These are phyloP conservation scores for Anoplolepis gracilipes DNA, from an alignment of 1,140 invertebrate genomes.

Conservation along the genomic window DNA sequence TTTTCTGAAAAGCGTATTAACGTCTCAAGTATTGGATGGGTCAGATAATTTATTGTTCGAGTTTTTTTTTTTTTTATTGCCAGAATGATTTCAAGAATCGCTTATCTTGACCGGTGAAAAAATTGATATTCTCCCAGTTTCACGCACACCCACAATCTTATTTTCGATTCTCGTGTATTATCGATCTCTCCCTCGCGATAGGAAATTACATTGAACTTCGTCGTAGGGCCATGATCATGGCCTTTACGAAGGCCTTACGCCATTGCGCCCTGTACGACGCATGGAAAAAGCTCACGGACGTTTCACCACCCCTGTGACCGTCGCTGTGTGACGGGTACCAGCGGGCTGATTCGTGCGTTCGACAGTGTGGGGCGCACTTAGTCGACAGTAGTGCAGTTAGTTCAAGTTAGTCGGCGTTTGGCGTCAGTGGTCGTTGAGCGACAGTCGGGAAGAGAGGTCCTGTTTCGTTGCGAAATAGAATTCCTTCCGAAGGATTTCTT, in stretches of 20 bases:
- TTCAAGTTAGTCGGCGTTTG: slow-evolving; percentile 26
- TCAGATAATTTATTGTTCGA: too few relatives aligned
- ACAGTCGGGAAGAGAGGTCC: too few relatives aligned
- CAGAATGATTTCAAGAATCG: too few relatives aligned
- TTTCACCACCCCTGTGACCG: slow-evolving; percentile 57
- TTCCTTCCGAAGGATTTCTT: too few relatives aligned
- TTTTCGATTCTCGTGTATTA: neutral
- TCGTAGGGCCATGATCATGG: neutral
- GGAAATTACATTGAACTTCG: neutral
- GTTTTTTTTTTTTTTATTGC: too few relatives aligned
- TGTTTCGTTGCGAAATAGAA: too few relatives aligned
- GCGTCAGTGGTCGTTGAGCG: slow-evolving; percentile 71
- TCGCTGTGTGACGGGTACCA: slow-evolving; percentile 32
- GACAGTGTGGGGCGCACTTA: slow-evolving; percentile 19
- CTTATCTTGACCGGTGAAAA: too few relatives aligned
- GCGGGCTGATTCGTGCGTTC: neutral
- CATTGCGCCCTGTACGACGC: slow-evolving; percentile 45
- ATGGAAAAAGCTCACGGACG: slow-evolving; percentile 7
- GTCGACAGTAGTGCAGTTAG: too few relatives aligned
- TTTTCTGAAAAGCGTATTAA: too few relatives aligned
- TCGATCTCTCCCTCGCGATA: neutral
- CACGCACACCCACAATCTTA: neutral
- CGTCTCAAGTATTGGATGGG: too few relatives aligned
- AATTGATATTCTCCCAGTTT: too few relatives aligned
- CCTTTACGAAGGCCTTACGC: slow-evolving; percentile 57